A percentile compares a stretch with the other conserved stretches of the same genome.
Conservation (phyloP, 1,140 invertebrate species). For the Coptotermes formosanus region DNA sequence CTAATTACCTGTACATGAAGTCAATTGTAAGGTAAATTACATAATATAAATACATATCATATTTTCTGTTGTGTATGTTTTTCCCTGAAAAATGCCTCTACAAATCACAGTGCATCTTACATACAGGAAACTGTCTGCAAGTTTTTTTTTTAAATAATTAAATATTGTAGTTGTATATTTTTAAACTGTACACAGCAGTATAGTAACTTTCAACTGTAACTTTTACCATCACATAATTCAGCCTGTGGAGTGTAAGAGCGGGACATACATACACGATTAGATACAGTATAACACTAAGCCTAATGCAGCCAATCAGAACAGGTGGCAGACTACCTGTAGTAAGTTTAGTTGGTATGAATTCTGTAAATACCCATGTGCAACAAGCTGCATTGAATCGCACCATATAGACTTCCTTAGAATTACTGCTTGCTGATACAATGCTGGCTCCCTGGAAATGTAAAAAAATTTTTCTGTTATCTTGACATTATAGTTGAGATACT, state of each 20-base stretch:
- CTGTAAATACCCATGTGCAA: neutral
- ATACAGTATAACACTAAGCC: neutral
- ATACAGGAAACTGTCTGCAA: no score
- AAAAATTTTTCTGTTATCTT: no score
- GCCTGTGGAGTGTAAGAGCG: neutral
- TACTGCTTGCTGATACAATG: neutral
- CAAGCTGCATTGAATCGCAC: neutral
- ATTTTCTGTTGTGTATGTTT: no score
- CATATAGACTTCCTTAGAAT: neutral
- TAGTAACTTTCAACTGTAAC: neutral
- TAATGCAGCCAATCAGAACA: neutral
- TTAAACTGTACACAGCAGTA: neutral
- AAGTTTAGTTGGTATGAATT: neutral
- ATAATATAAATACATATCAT: no score
- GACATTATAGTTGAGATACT: no score
- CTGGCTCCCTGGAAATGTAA: no score
- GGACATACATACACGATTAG: neutral
- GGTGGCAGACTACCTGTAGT: neutral
- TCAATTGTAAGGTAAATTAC: neutral
- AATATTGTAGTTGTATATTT: neutral
- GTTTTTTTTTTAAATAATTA: neutral
- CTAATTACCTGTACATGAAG: neutral
- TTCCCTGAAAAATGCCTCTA: no score
- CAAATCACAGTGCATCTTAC: no score
- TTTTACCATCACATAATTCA: neutral